Conservation (phyloP, 1,140 invertebrate genomes). For the Drosophila erecta region DNA sequence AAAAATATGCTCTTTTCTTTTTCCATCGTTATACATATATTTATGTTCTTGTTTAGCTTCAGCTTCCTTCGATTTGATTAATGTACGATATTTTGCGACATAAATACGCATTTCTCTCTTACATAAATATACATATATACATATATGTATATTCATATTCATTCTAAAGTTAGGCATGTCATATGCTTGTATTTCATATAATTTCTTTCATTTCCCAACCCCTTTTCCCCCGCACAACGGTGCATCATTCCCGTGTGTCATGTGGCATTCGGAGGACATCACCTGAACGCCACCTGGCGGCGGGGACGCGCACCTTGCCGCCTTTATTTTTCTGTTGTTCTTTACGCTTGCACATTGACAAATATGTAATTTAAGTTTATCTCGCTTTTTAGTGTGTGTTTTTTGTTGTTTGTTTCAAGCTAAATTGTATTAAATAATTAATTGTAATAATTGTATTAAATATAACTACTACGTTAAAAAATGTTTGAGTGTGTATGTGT, state of each 20-base stretch:
- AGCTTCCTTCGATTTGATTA: slow-evolving; percentile 19
- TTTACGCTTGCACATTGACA: slow-evolving; percentile 10
- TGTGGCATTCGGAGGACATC: slow-evolving; percentile 6
- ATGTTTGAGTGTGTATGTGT: slow-evolving; percentile 25
- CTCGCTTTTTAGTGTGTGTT: slow-evolving; percentile 26
- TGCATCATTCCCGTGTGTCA: not conserved
- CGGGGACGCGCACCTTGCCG: not conserved
- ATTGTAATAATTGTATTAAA: slow-evolving; percentile 63
- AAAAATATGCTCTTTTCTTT: slow-evolving; percentile 49
- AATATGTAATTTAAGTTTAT: slow-evolving; percentile 29
- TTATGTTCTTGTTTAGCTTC: slow-evolving; percentile 4
- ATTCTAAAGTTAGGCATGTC: slow-evolving; percentile 32
- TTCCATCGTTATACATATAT: slow-evolving; percentile 8
- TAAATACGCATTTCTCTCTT: slow-evolving; percentile 47
- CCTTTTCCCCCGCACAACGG: not conserved
- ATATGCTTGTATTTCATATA: slow-evolving; percentile 67
- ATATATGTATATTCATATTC: slow-evolving; percentile 26
- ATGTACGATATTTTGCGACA: slow-evolving; percentile 58
- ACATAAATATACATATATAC: slow-evolving; percentile 38
- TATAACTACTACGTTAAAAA: slow-evolving; percentile 67
- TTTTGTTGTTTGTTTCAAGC: slow-evolving; percentile 51
- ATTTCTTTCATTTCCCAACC: slow-evolving; percentile 55
- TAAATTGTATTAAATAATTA: slow-evolving; percentile 66
- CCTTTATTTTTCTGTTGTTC: not conserved
- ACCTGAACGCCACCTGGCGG: slow-evolving; percentile 26